Conservation (phyloP, 2,888 invertebrate genomes). For the Kryphioiulus occultus region DNA sequence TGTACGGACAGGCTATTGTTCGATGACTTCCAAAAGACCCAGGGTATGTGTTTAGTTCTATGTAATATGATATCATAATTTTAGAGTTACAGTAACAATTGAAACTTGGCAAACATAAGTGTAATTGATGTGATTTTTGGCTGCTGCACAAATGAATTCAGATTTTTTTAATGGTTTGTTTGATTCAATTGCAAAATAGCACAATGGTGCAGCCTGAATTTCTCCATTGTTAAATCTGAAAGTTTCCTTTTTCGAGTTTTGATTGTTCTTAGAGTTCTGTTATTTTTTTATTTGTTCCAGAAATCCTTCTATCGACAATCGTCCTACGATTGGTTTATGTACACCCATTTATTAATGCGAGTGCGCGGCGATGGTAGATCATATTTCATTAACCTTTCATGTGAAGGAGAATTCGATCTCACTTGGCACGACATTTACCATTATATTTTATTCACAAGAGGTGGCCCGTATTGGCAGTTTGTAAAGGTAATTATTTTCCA, state of each 20-base stretch:
- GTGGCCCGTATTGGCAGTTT: constrained; percentile 98
- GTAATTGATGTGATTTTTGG: background rate
- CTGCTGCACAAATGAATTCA: too few species aligned
- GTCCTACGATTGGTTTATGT: constrained; percentile 77
- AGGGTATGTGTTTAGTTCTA: constrained; percentile 66
- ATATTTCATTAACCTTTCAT: constrained; percentile 82
- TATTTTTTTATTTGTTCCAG: constrained; percentile 61
- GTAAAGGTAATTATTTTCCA: constrained; percentile 70
- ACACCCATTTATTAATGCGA: constrained; percentile 78
- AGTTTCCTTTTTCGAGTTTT: too few species aligned
- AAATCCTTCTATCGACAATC: constrained; percentile 81
- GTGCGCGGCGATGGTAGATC: constrained; percentile 93
- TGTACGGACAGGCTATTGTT: constrained; percentile 82
- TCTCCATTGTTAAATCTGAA: too few species aligned
- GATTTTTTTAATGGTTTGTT: too few species aligned
- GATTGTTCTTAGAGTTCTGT: background rate
- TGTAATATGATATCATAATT: background rate
- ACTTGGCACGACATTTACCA: constrained; percentile 89
- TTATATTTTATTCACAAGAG: constrained; percentile 88
- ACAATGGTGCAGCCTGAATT: background rate
- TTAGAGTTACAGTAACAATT: background rate
- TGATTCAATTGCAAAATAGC: background rate
- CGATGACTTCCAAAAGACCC: constrained; percentile 73
- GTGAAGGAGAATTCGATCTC: constrained; percentile 80
- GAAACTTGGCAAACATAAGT: too few species aligned